Evolutionary conservation across 2,113 vertebrate genomes (phyloP).

Genomic region (Chunga burmeisteri): DNA sequence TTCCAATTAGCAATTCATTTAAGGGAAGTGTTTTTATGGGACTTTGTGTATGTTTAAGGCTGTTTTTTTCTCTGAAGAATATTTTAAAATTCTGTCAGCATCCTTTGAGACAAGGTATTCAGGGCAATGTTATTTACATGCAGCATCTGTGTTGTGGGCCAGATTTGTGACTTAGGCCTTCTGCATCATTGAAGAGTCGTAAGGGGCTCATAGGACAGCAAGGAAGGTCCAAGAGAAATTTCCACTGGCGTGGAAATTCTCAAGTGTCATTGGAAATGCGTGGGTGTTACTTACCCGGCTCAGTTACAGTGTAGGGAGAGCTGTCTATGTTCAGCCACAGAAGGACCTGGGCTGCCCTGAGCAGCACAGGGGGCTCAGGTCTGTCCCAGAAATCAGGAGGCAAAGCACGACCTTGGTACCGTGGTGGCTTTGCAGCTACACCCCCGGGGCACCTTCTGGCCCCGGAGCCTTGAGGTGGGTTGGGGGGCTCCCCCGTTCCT

Average conservation of each 20-base stretch:
- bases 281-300: background rate
- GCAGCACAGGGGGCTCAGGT: background rate
- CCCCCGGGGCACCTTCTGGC: background rate
- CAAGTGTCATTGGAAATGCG: background rate
- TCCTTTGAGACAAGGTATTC: background rate
- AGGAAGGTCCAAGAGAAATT: background rate
- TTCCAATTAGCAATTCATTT: conserved; percentile 1
- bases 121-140: background rate
- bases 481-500: background rate
- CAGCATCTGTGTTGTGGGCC: background rate
- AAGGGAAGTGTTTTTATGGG: background rate
- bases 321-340: background rate
- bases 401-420: rapidly evolving
- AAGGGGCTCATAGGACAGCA: background rate
- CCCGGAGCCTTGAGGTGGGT: too few species aligned
- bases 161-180: background rate
- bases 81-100: background rate
- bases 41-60: background rate
- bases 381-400: background rate
- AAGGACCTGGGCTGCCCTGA: background rate
- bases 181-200: background rate
- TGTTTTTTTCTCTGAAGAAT: background rate
- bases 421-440: background rate
- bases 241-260: background rate
- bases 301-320: background rate